phyloP scores from a whole-genome alignment of 1,140 invertebrate species.

The Amyelois transitella region DNA sequence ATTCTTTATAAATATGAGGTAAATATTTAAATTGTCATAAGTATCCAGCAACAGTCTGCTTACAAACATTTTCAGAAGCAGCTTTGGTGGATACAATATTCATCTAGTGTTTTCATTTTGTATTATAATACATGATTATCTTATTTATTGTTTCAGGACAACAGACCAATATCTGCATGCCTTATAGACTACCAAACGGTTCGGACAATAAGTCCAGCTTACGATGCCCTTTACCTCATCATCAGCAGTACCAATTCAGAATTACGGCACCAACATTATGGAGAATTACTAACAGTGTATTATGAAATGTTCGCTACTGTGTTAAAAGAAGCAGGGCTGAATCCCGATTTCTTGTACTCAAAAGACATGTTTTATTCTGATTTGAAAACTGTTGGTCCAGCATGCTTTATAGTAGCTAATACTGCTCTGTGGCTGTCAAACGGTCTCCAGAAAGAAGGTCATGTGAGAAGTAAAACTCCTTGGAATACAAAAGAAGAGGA shows the following conservation, averaged over 20 bases:
- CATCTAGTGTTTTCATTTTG: no score
- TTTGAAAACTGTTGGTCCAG: conserved; percentile 41
- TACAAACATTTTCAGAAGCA: no score
- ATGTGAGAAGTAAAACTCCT: conserved; percentile 51
- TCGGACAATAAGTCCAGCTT: conserved; percentile 45
- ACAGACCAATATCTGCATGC: conserved; percentile 36
- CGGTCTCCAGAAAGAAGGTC: conserved; percentile 56
- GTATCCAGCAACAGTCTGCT: no score
- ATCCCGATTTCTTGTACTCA: conserved; percentile 27
- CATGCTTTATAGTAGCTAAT: conserved; percentile 53
- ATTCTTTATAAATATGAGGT: conserved; percentile 61
- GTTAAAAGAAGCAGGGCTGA: conserved; percentile 22
- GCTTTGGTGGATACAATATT: no score
- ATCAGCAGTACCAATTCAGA: conserved; percentile 35
- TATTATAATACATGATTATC: not conserved
- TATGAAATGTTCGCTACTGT: conserved; percentile 36
- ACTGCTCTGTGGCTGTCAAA: conserved; percentile 54
- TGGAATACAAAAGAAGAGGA: conserved; percentile 36
- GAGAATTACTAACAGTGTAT: conserved; percentile 42
- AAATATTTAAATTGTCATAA: no score
- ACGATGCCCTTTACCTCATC: conserved; percentile 52
- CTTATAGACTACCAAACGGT: conserved; percentile 61
- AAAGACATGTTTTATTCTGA: conserved; percentile 40
- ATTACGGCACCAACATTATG: conserved; percentile 33
- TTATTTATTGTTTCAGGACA: conserved; percentile 36